A percentile compares a stretch with the other conserved stretches of the same genome.
Conservation (phyloP, 1,140 invertebrate species). For the Drosophila sp. region DNA sequence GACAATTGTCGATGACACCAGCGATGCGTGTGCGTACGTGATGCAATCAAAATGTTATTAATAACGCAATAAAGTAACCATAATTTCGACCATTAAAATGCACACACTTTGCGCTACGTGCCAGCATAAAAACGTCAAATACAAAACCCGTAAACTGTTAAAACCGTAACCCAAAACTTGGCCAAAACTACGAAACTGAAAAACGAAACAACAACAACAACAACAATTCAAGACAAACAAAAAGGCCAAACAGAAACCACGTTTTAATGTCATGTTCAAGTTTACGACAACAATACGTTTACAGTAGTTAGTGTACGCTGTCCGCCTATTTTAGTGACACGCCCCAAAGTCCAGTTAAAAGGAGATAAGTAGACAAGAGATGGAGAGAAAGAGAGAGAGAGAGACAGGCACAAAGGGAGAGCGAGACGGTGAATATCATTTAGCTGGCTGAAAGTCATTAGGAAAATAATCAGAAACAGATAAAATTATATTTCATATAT, state of each 20-base stretch:
- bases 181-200: background rate
- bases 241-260: background rate
- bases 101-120: conserved; percentile 76
- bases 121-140: conserved; percentile 31
- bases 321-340: conserved; percentile 6
- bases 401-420: too few species aligned
- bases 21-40: conserved; percentile 73
- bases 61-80: conserved; percentile 83
- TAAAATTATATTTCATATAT: background rate
- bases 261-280: conserved; percentile 39
- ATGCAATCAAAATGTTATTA: conserved; percentile 83
- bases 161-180: conserved; percentile 26
- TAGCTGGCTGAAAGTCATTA: background rate
- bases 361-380: background rate
- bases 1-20: conserved; percentile 30
- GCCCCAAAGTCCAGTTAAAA: conserved; percentile 15
- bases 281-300: conserved; percentile 20
- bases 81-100: conserved; percentile 81
- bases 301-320: conserved; percentile 19
- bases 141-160: conserved; percentile 13
- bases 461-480: background rate
- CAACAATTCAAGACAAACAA: background rate
- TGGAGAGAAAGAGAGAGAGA: too few species aligned
- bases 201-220: background rate
- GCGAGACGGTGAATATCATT: background rate